Percentiles rank a stretch among this genome's conserved stretches.
Conservation (phyloP, 2,888 invertebrate genomes). For the Drosophila kanekoi region DNA sequence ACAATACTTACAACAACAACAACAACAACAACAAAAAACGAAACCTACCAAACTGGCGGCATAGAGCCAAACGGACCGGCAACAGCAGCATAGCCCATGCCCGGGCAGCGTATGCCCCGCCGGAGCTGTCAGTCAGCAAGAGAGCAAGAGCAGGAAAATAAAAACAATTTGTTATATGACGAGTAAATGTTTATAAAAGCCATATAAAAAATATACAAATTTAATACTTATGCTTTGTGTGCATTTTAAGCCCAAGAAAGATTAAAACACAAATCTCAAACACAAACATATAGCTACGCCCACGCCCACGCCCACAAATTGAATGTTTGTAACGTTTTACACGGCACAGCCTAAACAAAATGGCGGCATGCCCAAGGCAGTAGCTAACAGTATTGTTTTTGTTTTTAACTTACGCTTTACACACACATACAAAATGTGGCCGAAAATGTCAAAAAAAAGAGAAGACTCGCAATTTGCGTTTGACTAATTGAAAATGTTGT, state of each 20-base stretch:
- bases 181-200: constrained; percentile 69
- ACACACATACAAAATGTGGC: constrained; percentile 32
- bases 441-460: constrained; percentile 22
- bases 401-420: constrained; percentile 61
- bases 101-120: not conserved
- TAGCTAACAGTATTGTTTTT: constrained; percentile 74
- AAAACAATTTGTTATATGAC: constrained; percentile 66
- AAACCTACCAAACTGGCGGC: constrained; percentile 47
- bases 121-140: not conserved
- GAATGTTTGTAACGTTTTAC: constrained; percentile 73
- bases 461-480: constrained; percentile 6
- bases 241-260: constrained; percentile 66
- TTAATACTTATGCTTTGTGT: constrained; percentile 76
- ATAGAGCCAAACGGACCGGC: constrained; percentile 21
- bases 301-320: constrained; percentile 57
- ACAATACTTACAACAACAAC: constrained; percentile 55
- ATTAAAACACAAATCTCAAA: constrained; percentile 1
- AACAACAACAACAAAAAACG: constrained; percentile 36
- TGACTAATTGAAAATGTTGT: constrained; percentile 34
- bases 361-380: constrained; percentile 69
- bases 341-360: constrained; percentile 57
- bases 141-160: constrained; percentile 5
- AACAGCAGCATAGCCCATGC: not conserved
- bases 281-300: constrained; percentile 29
- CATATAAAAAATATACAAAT: constrained; percentile 41